Evolutionary conservation across 2,888 invertebrate genomes (phyloP).

Genomic region (Dichetophora obliterata): DNA sequence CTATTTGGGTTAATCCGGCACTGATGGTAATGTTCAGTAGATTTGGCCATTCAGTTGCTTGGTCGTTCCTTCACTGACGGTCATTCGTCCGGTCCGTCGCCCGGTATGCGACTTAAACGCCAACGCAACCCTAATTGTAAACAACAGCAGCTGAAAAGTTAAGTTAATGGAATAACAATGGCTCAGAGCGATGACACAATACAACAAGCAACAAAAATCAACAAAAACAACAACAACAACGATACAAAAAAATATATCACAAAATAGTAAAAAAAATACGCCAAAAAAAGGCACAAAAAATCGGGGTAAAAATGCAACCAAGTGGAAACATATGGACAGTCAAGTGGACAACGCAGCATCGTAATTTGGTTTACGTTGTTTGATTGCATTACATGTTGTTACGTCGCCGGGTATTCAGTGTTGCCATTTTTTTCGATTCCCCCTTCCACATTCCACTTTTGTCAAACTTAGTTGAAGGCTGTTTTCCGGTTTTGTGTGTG

Average conservation of each 20-base stretch:
- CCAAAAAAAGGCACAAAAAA: slow-evolving; percentile 22
- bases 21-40: neutral
- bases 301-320: slow-evolving; percentile 26
- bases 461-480: too few relatives aligned
- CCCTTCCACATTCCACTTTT: too few relatives aligned
- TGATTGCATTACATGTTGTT: slow-evolving; percentile 37
- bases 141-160: slow-evolving; percentile 49
- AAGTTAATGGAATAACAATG: slow-evolving; percentile 50
- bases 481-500: too few relatives aligned
- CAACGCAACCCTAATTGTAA: slow-evolving; percentile 52
- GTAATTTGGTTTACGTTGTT: slow-evolving; percentile 38
- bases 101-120: slow-evolving; percentile 13
- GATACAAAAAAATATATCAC: neutral
- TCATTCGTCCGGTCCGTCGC: neutral
- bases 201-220: neutral
- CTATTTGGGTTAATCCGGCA: too few relatives aligned
- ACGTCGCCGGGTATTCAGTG: neutral
- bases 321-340: slow-evolving; percentile 43
- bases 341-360: slow-evolving; percentile 28
- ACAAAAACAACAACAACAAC: neutral
- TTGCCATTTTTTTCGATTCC: neutral
- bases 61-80: neutral
- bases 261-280: slow-evolving; percentile 16
- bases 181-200: slow-evolving; percentile 32
- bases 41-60: neutral